phyloP scores from a whole-genome alignment of 2,888 invertebrate genomes.

The Aphidius colemani region DNA sequence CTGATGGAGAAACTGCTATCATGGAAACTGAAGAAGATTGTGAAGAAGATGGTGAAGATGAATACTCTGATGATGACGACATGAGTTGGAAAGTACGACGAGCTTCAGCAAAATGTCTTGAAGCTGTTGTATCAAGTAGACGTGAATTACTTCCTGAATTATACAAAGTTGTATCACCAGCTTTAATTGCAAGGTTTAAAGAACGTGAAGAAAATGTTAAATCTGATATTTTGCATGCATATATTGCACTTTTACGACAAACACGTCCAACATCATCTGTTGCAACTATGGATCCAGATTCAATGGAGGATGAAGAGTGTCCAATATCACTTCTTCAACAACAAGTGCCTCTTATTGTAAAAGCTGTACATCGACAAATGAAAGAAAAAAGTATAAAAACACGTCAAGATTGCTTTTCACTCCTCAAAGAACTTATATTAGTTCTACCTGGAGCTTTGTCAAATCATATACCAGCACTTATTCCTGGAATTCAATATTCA shows the following conservation, averaged over 20 bases:
- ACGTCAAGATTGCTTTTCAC: conserved; percentile 87
- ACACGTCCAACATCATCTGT: conserved; percentile 76
- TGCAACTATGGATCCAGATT: conserved; percentile 68
- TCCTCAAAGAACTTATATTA: conserved; percentile 87
- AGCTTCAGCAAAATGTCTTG: conserved; percentile 96
- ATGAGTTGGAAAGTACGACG: conserved; percentile 99
- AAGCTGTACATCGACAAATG: conserved; percentile 86
- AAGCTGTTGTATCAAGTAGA: conserved; percentile 90
- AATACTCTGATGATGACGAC: conserved; percentile 99
- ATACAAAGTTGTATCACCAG: conserved; percentile 87
- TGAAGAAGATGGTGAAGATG: conserved; percentile 78
- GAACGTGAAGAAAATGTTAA: conserved; percentile 99
- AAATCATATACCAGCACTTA: conserved; percentile 80
- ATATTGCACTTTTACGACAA: conserved; percentile 88
- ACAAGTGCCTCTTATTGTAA: conserved; percentile 79
- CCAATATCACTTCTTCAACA: conserved; percentile 66
- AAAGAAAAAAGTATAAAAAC: conserved; percentile 85
- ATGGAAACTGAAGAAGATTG: conserved; percentile 72
- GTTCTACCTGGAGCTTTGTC: conserved; percentile 89
- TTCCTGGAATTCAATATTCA: conserved; percentile 89
- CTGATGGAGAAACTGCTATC: conserved; percentile 71
- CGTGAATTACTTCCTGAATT: conserved; percentile 90
- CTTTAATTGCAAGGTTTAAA: conserved; percentile 90
- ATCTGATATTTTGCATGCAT: conserved; percentile 96
- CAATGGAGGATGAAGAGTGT: conserved; percentile 75